Base-by-base conservation (phyloP, 1,140 invertebrate species). In the Ectropis grisescens region DNA sequence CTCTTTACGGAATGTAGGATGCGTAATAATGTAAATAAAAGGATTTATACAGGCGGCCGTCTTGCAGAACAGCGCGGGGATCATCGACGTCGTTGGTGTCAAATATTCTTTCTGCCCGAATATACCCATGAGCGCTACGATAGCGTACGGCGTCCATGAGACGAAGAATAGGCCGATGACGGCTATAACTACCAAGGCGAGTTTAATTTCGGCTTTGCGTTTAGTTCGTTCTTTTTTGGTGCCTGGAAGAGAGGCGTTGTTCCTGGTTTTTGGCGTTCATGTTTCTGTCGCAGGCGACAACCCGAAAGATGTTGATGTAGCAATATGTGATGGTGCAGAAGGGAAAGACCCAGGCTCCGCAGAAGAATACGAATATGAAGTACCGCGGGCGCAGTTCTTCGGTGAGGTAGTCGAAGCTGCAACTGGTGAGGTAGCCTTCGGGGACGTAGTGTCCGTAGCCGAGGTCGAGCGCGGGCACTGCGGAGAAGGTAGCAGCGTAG, bases 381-480 rank as follows among this genome's bases (percentile, higher is more conserved):
- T 82, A 81, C 32, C 85, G 84, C 0, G 84, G 84, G 1, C 62
- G 58, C 0, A 56, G 42, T 44, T 86, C 82, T 16, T 86, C 82
- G 3, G 87, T 86, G 2, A 94, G 72, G 52, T 93, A 94, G 58
- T 93, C 91, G 47, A 91, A 94, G 41, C 90, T 92, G 72, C 92
- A 94, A 46, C 89, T 91, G 3, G 91, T 93, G 29, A 93, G 72
- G 41, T 87, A 92, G 3, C 90, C 91, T 74, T 93, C 92, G 1
- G 91, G 90, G 7, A 91, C 88, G 70, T 93, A 94, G 2, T 82
- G 81, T 2, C 90, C 88, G 8, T 91, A 82, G 3, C 89, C 89
- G 13, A 91, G 83, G 44, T 88, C 84, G 24, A 89, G 53, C 0
- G 91, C 82, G 0, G 92, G 92, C 29, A 91, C 84, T 1, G 84